Evolutionary conservation across 2,888 invertebrate species (phyloP), one percentile per base, ranked within the genome.

Genomic region (Hedychridium roseum): DNA sequence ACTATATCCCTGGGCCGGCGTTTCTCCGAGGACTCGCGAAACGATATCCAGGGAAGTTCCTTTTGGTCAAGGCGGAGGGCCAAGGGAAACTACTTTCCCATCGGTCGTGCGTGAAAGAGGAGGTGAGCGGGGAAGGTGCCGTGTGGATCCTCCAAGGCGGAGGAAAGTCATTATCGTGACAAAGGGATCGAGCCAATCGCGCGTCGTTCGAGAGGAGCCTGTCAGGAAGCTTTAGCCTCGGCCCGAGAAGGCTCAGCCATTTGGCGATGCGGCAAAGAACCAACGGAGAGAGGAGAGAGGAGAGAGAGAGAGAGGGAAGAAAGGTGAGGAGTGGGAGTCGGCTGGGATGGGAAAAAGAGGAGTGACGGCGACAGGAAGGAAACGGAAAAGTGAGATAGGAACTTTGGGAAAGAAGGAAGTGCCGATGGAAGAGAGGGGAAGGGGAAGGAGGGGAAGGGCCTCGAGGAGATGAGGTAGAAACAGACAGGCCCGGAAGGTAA

Each of bases 101-200:
- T n/a, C n/a, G n/a, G n/a, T n/a, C n/a, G n/a, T n/a, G n/a, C 17
- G 7, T 14, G 27, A 40, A 41, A 39, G 40, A 12, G 41, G 41
- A 35, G 16, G 21, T 27, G 47, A 23, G 21, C 30, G 43, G 49
- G 28, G 11, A 31, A 34, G 43, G 34, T 15, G 21, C 27, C 28
- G 20, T n/a, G n/a, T n/a, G n/a, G n/a, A n/a, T n/a, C n/a, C n/a
- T n/a, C n/a, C n/a, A n/a, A 23, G 9, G 40, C 50, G 36, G 43
- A 45, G 39, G 52, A 48, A 58, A 64, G 57, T 66, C 59, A 61
- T 68, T 68, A 65, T 53, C 53, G 57, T 43, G 50, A 61, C 57
- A 65, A 68, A 68, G 57, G 47, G 53, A 42, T 39, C 60, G 32
- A 37, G 50, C 51, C 55, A 64, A 64, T 67, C 64, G 55, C 21